Percentiles rank a stretch among this genome's conserved stretches.
These are phyloP conservation scores for Xyrauchen texanus DNA, from an alignment of 2,113 vertebrate species.

Conservation along the genomic window DNA sequence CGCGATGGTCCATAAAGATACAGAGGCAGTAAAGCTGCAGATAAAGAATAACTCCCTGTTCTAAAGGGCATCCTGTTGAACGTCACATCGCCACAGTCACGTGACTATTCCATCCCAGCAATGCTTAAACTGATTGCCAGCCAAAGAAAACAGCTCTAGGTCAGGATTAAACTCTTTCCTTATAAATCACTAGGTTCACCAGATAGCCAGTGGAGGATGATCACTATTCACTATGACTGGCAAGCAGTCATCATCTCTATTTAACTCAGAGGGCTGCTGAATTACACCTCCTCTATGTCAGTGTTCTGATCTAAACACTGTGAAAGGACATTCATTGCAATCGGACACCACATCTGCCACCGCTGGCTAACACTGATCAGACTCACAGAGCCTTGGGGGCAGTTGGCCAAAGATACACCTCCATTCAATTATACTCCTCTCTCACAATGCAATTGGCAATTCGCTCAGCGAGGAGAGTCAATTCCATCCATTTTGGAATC, in stretches of 20 bases:
- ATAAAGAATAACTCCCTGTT: constrained; percentile 67
- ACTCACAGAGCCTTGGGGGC: constrained; percentile 63
- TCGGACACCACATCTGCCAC: constrained; percentile 49
- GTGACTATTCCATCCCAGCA: constrained; percentile 51
- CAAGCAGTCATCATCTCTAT: constrained; percentile 62
- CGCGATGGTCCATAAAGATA: constrained; percentile 73
- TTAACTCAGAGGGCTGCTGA: constrained; percentile 55
- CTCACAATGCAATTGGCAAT: constrained; percentile 66
- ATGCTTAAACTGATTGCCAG: constrained; percentile 45
- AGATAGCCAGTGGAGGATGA: constrained; percentile 48
- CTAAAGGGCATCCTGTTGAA: constrained; percentile 71
- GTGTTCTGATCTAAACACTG: constrained; percentile 50
- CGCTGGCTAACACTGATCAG: constrained; percentile 52
- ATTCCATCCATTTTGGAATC: constrained; percentile 69
- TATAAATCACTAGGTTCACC: constrained; percentile 51
- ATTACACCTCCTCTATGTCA: constrained; percentile 53
- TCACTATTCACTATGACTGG: constrained; percentile 46
- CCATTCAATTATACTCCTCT: constrained; percentile 67
- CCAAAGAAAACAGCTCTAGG: constrained; percentile 56
- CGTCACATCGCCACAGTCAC: constrained; percentile 56
- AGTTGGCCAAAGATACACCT: constrained; percentile 69
- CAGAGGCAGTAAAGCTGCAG: constrained; percentile 65
- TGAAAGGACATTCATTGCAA: constrained; percentile 50
- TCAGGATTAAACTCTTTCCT: constrained; percentile 55
- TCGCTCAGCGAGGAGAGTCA: constrained; percentile 68